Percentiles rank a stretch among this genome's conserved stretches.
phyloP scores from a whole-genome alignment of 2,113 vertebrate genomes.

The Gnathonemus echidnorhynchus region DNA sequence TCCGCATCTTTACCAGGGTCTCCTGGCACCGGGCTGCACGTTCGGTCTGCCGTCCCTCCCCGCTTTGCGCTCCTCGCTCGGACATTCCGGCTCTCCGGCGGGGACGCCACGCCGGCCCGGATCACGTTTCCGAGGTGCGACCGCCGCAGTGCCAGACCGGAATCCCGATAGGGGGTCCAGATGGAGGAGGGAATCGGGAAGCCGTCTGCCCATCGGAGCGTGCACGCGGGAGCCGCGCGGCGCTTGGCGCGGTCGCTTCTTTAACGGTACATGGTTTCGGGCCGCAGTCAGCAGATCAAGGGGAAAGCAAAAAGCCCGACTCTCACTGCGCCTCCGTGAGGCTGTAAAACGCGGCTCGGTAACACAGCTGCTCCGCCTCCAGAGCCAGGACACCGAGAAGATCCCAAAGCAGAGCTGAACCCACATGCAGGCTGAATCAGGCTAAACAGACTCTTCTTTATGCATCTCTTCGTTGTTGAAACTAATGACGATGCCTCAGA shows the following conservation, averaged over 20 bases:
- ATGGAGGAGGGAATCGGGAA: not conserved
- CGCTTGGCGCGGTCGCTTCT: not conserved
- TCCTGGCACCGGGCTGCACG: not conserved
- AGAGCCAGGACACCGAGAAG: not conserved
- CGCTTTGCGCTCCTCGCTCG: not conserved
- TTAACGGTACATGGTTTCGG: not conserved
- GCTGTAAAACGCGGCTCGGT: not conserved
- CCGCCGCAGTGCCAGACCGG: not conserved
- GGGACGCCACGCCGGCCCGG: not conserved
- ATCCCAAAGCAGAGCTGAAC: not conserved
- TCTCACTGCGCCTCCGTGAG: not conserved
- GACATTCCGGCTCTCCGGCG: not conserved
- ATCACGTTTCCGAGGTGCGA: not conserved
- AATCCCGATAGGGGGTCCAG: not conserved
- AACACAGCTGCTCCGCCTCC: not conserved
- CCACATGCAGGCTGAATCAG: not conserved
- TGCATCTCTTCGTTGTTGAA: not conserved
- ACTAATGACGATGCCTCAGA: not conserved
- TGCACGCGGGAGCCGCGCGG: not conserved
- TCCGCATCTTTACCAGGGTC: not conserved
- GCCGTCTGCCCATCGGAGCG: not conserved
- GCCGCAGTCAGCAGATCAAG: not conserved
- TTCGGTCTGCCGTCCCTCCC: not conserved
- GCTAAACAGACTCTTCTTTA: not conserved
- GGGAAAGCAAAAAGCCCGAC: not conserved